Conservation (phyloP, 2,797 vertebrate genomes). For the Menidia menidia region DNA sequence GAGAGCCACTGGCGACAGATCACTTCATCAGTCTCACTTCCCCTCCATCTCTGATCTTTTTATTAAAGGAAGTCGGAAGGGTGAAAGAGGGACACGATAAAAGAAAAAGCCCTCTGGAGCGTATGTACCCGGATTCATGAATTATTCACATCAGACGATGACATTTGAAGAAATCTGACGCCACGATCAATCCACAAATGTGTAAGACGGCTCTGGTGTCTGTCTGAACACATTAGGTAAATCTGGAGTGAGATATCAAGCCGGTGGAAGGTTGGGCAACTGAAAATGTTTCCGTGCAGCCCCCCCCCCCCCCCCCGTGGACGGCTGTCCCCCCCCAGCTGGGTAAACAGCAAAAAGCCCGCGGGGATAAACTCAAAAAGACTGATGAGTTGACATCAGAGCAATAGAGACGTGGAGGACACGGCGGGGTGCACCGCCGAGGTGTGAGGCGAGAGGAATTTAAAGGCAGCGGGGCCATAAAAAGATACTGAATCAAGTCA, state of each 20-base stretch:
- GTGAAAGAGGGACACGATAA: conserved; percentile 11
- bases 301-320: conserved; percentile 5
- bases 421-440: background rate
- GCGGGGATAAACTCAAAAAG: conserved; percentile 44
- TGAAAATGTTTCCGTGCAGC: conserved; percentile 38
- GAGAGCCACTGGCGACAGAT: conserved; percentile 55
- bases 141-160: conserved; percentile 19
- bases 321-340: conserved; percentile 21
- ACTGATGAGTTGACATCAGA: conserved; percentile 52
- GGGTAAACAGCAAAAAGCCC: conserved; percentile 44
- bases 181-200: conserved; percentile 11
- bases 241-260: conserved; percentile 34
- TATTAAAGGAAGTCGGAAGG: conserved; percentile 34
- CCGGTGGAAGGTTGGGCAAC: background rate
- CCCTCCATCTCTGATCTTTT: conserved; percentile 9
- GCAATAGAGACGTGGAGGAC: conserved; percentile 22
- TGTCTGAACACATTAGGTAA: background rate
- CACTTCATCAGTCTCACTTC: conserved; percentile 42
- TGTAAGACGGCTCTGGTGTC: background rate
- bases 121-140: background rate
- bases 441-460: conserved; percentile 25
- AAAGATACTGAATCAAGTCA: conserved; percentile 16
- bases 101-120: conserved; percentile 11
- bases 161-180: background rate
- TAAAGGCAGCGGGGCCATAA: conserved; percentile 10